Base-by-base conservation (phyloP, 2,888 invertebrate species). In the Drosophila peninsularis region DNA sequence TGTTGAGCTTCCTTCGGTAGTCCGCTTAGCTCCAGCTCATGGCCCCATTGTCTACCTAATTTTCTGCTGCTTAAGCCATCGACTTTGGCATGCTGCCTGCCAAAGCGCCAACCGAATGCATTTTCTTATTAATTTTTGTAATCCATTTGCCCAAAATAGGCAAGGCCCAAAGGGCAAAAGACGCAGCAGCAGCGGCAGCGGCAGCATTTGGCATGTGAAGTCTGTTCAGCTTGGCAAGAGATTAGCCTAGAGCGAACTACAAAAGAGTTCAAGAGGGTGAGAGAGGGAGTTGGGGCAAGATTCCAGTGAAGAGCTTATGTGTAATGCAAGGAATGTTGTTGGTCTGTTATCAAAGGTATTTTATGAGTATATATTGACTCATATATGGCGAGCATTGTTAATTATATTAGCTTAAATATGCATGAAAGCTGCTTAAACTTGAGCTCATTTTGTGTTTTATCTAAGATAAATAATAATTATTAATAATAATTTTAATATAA, bases 11-110 rank as follows among this genome's bases (percentile, higher is more conserved):
- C 61, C 39, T 42, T 41, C 19, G 41, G 45, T 61, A 45, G 44
- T 53, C 62, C 52, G 47, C 53, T 45, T 30, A 13, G 37, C 61
- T 17, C 60, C 17, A 10, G 37, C 61, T 55, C 39, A 14, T 30
- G 30, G 50, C 32, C 56, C 82, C 87, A 84, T 88, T 88, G 84
- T 88, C 72, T 87, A 78, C 75, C 84, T 81, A 88, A 88, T 88
- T 88, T 83, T 73, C 66, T 70, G 70, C 65, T 68, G 75, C 63
- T 71, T 71, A 78, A 67, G 78, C 78, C 65, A 37, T 64, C 64
- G 64, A 53, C 74, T 65, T 66, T 69, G 74, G 68, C 78, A 68
- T 56, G 47, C 58, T 53, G 64, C 49, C 66, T 62, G 70, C 54
- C 49, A 47, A 50, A 73, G 56, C 53, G 49, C 62, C 68, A 62